Conservation (phyloP, 2,113 vertebrate genomes). For the Tretioscincus oriximinensis region DNA sequence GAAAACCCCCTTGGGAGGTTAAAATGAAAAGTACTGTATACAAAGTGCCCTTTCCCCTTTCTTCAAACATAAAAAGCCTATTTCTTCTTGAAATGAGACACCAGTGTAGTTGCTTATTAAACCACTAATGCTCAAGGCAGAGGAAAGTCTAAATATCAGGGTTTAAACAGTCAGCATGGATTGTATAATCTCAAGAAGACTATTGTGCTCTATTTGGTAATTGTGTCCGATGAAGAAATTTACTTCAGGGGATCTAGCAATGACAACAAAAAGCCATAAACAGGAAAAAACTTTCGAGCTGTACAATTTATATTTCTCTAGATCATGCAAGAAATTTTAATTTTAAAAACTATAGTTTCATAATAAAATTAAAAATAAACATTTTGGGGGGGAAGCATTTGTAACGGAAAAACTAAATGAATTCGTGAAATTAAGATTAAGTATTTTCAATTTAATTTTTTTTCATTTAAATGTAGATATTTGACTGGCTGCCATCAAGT, state of each 20-base stretch:
- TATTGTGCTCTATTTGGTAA: slow-evolving; percentile 1
- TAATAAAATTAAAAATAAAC: background rate
- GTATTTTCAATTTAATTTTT: background rate
- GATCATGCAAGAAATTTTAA: background rate
- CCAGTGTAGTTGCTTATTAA: slow-evolving; percentile 23
- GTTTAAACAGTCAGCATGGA: background rate
- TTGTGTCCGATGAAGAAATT: slow-evolving; percentile 4
- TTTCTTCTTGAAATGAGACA: slow-evolving; percentile 14
- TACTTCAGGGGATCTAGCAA: background rate
- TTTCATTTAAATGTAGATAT: background rate
- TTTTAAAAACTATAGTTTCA: background rate
- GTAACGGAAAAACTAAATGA: background rate
- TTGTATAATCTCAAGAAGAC: slow-evolving; percentile 16
- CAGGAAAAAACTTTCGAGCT: background rate
- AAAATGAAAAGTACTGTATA: background rate
- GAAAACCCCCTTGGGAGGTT: background rate
- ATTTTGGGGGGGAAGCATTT: background rate
- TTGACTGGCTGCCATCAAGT: background rate
- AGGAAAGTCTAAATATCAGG: slow-evolving; percentile 6
- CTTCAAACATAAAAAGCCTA: background rate
- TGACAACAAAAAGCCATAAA: background rate
- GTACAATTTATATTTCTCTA: slow-evolving; percentile 2
- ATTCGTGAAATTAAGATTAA: background rate
- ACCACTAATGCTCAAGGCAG: slow-evolving; percentile 3
- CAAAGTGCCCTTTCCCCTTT: slow-evolving; percentile 19